Base-by-base conservation (phyloP, 2,113 vertebrate genomes). In the Labeo catla region DNA sequence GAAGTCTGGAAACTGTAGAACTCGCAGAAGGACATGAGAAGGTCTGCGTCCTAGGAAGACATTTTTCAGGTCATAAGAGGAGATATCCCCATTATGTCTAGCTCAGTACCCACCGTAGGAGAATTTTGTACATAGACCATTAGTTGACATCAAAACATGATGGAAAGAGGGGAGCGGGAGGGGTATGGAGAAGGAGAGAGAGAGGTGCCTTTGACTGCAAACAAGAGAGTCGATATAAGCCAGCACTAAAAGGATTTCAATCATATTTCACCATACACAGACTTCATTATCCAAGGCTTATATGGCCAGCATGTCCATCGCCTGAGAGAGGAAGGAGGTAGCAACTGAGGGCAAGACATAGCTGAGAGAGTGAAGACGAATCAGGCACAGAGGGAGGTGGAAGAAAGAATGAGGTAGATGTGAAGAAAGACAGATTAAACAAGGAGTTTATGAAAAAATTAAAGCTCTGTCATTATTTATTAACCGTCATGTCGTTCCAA, bases 91-190 rank as follows among this genome's bases (percentile, higher is more conserved):
- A 83, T 73, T 83, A 83, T 54, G 68, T 84, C 50, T 57, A 84
- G 68, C 50, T 84, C 81, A 73, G 50, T 59, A 13, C 66, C 81
- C 81, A 73, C 34, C 36, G 12, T 21, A 21, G 68, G 52, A 73
- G 66, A 73, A 57, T 73, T 72, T 73, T 73, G 66, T 73, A 73
- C 66, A 59, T 73, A 84, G 50, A 59, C 81, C 68, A 84, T 84
- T 84, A 84, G 66, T 59, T 73, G 65, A 73, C 68, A 73, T 84
- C 68, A 84, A 73, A 84, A 84, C 81, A 84, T 84, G 66, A 84
- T 57, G 21, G 36, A 84, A n/a, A 84, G 68, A 73, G 68, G n/a
- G 21, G 21, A 59, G 36, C 16, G 36, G 66, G 36, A 45, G 66
- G 50, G 66, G 79, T 54, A 47, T n/a, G 39, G 72, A 47, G 23